Conservation (phyloP, 2,113 vertebrate genomes). For the Lucifuga dentata region DNA sequence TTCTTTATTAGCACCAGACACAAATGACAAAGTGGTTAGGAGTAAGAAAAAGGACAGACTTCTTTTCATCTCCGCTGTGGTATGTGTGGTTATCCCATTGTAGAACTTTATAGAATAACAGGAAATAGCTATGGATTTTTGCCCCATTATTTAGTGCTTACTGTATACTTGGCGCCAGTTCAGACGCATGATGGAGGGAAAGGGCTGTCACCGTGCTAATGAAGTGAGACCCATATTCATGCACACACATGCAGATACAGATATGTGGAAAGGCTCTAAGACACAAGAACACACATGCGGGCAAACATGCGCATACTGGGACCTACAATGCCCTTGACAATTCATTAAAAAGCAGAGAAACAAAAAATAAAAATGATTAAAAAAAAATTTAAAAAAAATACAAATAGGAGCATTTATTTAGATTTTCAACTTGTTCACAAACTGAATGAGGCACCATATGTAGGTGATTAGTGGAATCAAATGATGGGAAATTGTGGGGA, state of each 20-base stretch:
- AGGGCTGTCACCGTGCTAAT: conserved; percentile 38
- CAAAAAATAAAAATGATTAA: no score
- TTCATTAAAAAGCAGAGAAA: no score
- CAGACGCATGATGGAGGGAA: conserved; percentile 50
- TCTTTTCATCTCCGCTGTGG: conserved; percentile 70
- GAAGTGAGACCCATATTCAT: conserved; percentile 12
- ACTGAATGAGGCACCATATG: no score
- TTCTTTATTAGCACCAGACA: background rate
- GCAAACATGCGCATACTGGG: background rate
- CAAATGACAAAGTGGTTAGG: conserved; percentile 23
- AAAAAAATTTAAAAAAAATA: no score
- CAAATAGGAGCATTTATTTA: no score
- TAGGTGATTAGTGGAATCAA: no score
- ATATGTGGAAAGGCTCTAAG: background rate
- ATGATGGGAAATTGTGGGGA: no score
- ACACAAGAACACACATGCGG: background rate
- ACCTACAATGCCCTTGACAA: no score
- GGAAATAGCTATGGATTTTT: conserved; percentile 70
- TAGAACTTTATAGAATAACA: conserved; percentile 77
- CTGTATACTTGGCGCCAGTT: conserved; percentile 58
- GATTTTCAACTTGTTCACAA: no score
- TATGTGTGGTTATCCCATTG: conserved; percentile 70
- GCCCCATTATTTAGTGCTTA: conserved; percentile 57
- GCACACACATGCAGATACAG: conserved; percentile 9
- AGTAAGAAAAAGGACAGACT: conserved; percentile 19